Evolutionary conservation across 2,888 invertebrate species (phyloP).

Genomic region (Drosophila neonasuta): DNA sequence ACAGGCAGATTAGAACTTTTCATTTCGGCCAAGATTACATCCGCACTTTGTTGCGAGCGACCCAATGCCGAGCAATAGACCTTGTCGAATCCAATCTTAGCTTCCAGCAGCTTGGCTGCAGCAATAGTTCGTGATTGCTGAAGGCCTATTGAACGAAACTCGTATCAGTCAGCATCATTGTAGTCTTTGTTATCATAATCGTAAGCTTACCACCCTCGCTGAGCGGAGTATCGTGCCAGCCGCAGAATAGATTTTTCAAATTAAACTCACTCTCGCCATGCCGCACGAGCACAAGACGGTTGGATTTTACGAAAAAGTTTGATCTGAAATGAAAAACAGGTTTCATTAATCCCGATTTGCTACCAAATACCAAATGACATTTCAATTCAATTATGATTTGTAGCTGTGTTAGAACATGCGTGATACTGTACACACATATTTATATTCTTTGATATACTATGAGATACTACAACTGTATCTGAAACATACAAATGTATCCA

Average conservation of each 20-base stretch:
- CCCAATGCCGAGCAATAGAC: slow-evolving; percentile 91
- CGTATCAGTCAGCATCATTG: neutral
- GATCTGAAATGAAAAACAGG: slow-evolving; percentile 38
- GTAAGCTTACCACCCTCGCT: slow-evolving; percentile 84
- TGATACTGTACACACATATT: neutral
- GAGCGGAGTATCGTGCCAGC: slow-evolving; percentile 88
- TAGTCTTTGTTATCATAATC: neutral
- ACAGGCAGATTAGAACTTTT: slow-evolving; percentile 87
- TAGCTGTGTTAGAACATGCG: neutral
- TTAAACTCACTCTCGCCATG: slow-evolving; percentile 91
- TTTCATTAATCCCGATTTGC: slow-evolving; percentile 4
- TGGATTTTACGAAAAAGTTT: slow-evolving; percentile 60
- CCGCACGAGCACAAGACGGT: slow-evolving; percentile 84
- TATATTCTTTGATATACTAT: neutral
- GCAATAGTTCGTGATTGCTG: slow-evolving; percentile 79
- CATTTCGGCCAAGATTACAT: slow-evolving; percentile 86
- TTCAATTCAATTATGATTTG: neutral
- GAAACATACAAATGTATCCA: neutral
- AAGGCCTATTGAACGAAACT: slow-evolving; percentile 61
- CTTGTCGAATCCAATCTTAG: slow-evolving; percentile 88
- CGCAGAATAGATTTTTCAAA: slow-evolving; percentile 88
- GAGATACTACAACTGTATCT: neutral
- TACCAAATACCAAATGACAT: slow-evolving; percentile 1
- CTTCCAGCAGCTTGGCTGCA: slow-evolving; percentile 88
- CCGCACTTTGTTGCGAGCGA: slow-evolving; percentile 89